Conservation (phyloP, 2,113 vertebrate species). For the Leptobrachium ailaonicum region DNA sequence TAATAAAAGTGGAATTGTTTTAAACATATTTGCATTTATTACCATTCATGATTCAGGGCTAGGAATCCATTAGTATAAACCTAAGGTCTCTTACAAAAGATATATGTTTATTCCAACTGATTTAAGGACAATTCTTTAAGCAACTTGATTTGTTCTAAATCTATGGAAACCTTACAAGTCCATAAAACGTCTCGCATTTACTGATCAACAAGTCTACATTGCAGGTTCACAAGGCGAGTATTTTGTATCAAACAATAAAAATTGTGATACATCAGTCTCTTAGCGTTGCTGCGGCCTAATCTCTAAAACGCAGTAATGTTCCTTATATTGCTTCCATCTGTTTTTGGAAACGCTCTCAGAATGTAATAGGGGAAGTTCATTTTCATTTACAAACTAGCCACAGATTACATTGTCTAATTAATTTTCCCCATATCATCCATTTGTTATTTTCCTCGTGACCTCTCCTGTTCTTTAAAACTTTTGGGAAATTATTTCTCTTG, state of each 20-base stretch:
- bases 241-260: constrained; percentile 3
- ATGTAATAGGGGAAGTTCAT: constrained; percentile 27
- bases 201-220: constrained; percentile 1
- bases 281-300: constrained; percentile 21
- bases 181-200: constrained; percentile 32
- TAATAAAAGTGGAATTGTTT: too few relatives aligned
- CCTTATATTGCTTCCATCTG: constrained; percentile 40
- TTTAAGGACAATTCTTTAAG: neutral
- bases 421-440: constrained; percentile 37
- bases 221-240: neutral
- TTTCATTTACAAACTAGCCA: constrained; percentile 16
- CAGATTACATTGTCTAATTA: constrained; percentile 41
- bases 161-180: constrained; percentile 9
- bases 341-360: constrained; percentile 18
- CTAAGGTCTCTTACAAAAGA: too few relatives aligned
- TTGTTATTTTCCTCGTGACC: constrained; percentile 33
- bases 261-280: constrained; percentile 6
- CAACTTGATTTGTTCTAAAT: constrained; percentile 1
- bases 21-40: too few relatives aligned
- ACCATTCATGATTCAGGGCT: too few relatives aligned
- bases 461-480: constrained; percentile 28
- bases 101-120: too few relatives aligned
- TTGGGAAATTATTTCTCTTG: constrained; percentile 35
- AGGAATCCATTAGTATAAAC: too few relatives aligned
- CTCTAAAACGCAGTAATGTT: constrained; percentile 40